Conservation (phyloP, 2,888 invertebrate species). For the Nemapogon koenigi region DNA sequence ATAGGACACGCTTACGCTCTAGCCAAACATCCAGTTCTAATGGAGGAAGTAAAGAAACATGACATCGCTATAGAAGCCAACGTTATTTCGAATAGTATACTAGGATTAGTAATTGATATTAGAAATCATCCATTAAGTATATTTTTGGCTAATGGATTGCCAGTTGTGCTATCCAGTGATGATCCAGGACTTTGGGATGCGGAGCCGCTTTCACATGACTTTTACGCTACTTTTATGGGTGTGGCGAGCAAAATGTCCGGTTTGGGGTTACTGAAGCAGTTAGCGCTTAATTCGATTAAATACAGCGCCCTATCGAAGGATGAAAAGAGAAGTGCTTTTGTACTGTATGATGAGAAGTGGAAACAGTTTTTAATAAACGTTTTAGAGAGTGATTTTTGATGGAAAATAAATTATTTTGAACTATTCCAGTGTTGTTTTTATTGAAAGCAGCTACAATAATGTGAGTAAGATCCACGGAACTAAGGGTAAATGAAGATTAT, state of each 20-base stretch:
- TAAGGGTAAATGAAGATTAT: too few species aligned
- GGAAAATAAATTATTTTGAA: too few species aligned
- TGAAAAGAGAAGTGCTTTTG: slow-evolving; percentile 28
- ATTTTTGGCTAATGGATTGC: slow-evolving; percentile 65
- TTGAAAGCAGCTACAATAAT: too few species aligned
- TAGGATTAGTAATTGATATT: slow-evolving; percentile 66
- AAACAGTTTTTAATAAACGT: neutral
- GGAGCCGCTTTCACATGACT: slow-evolving; percentile 68
- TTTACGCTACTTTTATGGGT: slow-evolving; percentile 71
- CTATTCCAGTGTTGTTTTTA: too few species aligned
- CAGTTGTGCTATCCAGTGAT: slow-evolving; percentile 71
- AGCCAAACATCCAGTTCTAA: slow-evolving; percentile 67
- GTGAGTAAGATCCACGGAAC: too few species aligned
- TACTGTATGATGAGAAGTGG: neutral
- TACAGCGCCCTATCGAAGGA: slow-evolving; percentile 56
- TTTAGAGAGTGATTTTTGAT: too few species aligned
- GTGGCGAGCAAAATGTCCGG: slow-evolving; percentile 68
- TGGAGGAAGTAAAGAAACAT: slow-evolving; percentile 45
- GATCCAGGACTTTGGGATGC: slow-evolving; percentile 73
- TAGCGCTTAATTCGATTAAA: slow-evolving; percentile 69
- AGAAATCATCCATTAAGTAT: slow-evolving; percentile 70
- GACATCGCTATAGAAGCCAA: slow-evolving; percentile 69
- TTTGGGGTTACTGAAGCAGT: slow-evolving; percentile 67
- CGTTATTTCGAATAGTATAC: slow-evolving; percentile 74
- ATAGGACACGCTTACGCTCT: slow-evolving; percentile 73